A percentile compares a stretch with the other conserved stretches of the same genome.
phyloP scores from a whole-genome alignment of 2,888 invertebrate genomes.

The Rhaphigaster nebulosa region DNA sequence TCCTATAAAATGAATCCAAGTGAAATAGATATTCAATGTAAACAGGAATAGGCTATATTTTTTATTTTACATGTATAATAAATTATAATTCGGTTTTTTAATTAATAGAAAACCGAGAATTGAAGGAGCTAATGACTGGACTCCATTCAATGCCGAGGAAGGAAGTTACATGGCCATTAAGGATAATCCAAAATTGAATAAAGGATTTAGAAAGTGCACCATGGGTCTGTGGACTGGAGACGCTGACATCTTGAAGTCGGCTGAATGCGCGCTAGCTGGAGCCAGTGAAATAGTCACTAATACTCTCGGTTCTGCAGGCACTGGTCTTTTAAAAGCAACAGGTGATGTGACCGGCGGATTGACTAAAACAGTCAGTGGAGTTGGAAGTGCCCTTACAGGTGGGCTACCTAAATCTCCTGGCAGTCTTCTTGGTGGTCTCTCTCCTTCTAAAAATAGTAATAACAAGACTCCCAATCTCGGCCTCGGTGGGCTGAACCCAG shows the following conservation, averaged over 20 bases:
- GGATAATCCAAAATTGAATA: constrained; percentile 70
- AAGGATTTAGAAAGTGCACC: constrained; percentile 72
- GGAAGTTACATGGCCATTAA: constrained; percentile 72
- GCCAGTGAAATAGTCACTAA: constrained; percentile 60
- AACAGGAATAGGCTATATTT: too few relatives aligned
- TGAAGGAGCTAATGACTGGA: constrained; percentile 63
- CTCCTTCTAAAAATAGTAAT: background rate
- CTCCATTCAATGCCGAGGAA: constrained; percentile 65
- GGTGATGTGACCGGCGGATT: constrained; percentile 2
- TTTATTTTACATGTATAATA: background rate
- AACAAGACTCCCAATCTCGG: background rate
- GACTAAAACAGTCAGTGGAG: background rate
- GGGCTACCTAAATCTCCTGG: background rate
- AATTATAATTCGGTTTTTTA: constrained; percentile 39
- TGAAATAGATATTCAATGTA: too few relatives aligned
- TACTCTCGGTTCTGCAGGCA: constrained; percentile 60
- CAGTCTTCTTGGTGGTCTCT: background rate
- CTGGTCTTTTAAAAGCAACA: constrained; percentile 52
- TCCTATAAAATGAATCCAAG: too few relatives aligned
- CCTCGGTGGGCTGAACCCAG: background rate
- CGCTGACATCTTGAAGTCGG: constrained; percentile 73
- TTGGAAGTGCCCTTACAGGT: background rate
- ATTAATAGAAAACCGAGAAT: constrained; percentile 63
- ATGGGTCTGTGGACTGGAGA: constrained; percentile 80
- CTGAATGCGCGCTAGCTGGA: constrained; percentile 70